Base-by-base conservation (phyloP, 2,797 vertebrate species). In the Octomys mimax region DNA sequence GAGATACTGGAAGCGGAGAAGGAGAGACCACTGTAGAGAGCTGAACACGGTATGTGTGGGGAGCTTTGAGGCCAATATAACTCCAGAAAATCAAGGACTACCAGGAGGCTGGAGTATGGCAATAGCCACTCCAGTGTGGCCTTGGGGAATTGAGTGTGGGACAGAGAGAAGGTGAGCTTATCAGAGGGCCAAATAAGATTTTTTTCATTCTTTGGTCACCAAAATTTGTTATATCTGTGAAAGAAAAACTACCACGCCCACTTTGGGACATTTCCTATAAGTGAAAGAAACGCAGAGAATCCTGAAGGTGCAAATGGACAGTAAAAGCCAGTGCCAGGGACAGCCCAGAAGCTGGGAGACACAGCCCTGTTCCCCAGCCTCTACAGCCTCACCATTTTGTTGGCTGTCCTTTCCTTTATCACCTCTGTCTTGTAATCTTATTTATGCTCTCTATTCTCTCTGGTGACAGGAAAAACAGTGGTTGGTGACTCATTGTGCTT, bases 31-130 rank as follows among this genome's bases (percentile, higher is more conserved):
- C 21, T 84, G 54, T 28, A n/a, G 59, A 92, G 71, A 46, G 33
- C 11, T 57, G 24, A 71, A 36, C 19, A 71, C 19, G 62, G n/a
- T 52, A 26, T 36, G 59, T 13, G 33, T 86, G 14, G 42, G 82
- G 61, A 64, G 24, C 84, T 42, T n/a, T 70, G 92, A 84, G 95
- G n/a, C 52, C 82, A 79, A 4, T 79, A 80, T 78, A 79, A 78
- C 84, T 87, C 57, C 22, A 46, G 26, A 84, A 85, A 42, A 22
- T 77, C 61, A 89, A 92, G 59, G 21, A 68, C 46, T 59, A 80
- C 28, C 64, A 81, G 33, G 49, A 92, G 36, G 42, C n/a, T 49
- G 46, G 33, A 28, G 18, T 6, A 9, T 36, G 62, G 0, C 12
- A 12, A 8, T 28, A 39, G 21, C 9, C 42, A 31, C 31, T 68